Conservation (phyloP, 2,888 invertebrate species). For the Dermolepida albohirtum region DNA sequence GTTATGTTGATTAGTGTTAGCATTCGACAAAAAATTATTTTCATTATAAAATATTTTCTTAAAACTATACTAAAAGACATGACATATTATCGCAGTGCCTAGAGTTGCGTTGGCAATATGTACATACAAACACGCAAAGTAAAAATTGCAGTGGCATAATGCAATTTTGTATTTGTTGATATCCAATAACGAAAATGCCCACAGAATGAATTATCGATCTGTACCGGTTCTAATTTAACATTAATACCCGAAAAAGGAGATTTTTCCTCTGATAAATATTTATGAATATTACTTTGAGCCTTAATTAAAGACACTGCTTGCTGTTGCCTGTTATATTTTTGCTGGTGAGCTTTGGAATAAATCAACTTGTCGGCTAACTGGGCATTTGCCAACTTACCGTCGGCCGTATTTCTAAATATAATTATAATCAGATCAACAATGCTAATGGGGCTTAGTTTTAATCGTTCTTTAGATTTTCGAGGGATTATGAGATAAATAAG, state of each 20-base stretch:
- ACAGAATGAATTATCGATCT: neutral
- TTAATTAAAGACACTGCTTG: neutral
- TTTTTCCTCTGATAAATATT: conserved; percentile 15
- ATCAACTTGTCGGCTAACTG: conserved; percentile 6
- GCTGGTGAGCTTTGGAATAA: conserved; percentile 10
- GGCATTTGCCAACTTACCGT: neutral
- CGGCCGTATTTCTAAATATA: conserved; percentile 2
- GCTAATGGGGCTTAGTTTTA: neutral
- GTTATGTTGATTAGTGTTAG: no score
- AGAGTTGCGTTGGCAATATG: no score
- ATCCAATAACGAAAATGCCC: neutral
- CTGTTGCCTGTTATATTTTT: conserved; percentile 6
- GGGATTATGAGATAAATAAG: no score
- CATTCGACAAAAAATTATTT: no score
- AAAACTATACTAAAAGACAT: no score
- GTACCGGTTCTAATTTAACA: conserved; percentile 5
- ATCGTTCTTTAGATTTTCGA: no score
- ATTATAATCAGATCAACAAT: conserved; percentile 13
- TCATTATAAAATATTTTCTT: no score
- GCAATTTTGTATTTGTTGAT: neutral
- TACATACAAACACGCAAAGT: no score
- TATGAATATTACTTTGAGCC: neutral
- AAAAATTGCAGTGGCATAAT: neutral
- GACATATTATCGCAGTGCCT: no score
- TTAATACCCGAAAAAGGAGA: conserved; percentile 15